A percentile compares a stretch with the other conserved stretches of the same genome.
Evolutionary conservation across 2,888 invertebrate genomes (phyloP).

Genomic region (Oscheius onirici): DNA sequence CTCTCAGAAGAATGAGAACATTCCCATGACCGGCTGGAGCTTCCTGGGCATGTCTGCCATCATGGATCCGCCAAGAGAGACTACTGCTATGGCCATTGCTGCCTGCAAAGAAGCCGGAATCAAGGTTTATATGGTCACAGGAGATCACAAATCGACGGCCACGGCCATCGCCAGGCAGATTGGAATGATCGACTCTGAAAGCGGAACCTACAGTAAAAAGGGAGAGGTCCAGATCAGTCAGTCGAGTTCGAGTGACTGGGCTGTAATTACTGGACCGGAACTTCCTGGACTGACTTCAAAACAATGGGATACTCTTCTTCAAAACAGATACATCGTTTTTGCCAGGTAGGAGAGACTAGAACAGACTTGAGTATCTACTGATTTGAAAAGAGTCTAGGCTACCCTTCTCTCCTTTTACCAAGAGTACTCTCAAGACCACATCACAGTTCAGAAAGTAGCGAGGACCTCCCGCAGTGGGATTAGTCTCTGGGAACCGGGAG

Average conservation of each 20-base stretch:
- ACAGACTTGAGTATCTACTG: no score
- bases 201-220: constrained; percentile 33
- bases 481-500: not conserved
- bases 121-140: constrained; percentile 66
- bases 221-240: constrained; percentile 18
- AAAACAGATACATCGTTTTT: constrained; percentile 48
- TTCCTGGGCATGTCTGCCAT: constrained; percentile 62
- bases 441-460: not conserved
- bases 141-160: constrained; percentile 63
- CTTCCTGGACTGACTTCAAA: constrained; percentile 40
- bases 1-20: constrained; percentile 51
- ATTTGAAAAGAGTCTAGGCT: no score
- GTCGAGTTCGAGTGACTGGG: constrained; percentile 38
- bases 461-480: not conserved
- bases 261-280: constrained; percentile 50
- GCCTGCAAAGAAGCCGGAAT: constrained; percentile 63
- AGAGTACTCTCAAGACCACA: not conserved
- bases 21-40: constrained; percentile 53
- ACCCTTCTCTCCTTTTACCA: not conserved
- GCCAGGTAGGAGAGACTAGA: constrained; percentile 26
- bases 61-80: constrained; percentile 65
- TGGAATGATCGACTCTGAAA: constrained; percentile 54
- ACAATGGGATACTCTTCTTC: constrained; percentile 46
- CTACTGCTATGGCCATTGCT: constrained; percentile 56
- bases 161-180: constrained; percentile 65